Evolutionary conservation across 2,113 vertebrate species (phyloP).

Genomic region (Nothoprocta pentlandii): DNA sequence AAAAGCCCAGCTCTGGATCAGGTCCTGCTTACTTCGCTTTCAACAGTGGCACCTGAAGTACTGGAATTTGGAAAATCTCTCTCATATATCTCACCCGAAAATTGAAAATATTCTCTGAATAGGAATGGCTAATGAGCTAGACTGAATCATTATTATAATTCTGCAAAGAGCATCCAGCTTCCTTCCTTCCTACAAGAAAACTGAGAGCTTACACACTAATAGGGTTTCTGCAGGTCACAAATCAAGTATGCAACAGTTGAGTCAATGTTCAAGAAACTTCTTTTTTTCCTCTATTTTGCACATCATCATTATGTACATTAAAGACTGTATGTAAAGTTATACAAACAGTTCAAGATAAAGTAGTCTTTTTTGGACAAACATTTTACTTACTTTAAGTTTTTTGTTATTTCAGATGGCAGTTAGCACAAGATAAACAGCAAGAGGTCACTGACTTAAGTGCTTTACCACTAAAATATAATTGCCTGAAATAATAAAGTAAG

Average conservation of each 20-base stretch:
- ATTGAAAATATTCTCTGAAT: neutral
- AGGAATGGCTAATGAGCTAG: neutral
- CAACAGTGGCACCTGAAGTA: neutral
- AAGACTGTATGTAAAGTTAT: neutral
- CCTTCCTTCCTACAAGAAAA: neutral
- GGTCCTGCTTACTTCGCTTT: neutral
- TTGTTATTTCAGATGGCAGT: neutral
- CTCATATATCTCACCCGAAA: neutral
- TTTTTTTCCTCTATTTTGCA: neutral
- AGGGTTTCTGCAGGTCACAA: neutral
- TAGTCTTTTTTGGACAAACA: neutral
- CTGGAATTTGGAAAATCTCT: neutral
- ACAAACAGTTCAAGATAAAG: neutral
- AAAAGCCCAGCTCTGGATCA: neutral
- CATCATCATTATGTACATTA: neutral
- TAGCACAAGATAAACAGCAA: constrained; percentile 23
- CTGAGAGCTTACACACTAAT: neutral
- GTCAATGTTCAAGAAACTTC: neutral
- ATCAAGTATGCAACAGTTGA: neutral
- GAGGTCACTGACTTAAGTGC: neutral
- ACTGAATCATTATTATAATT: neutral
- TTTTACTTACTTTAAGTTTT: neutral
- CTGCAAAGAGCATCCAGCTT: neutral
- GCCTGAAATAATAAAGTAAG: constrained; percentile 13
- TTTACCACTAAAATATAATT: constrained; percentile 26